Conservation (phyloP, 1,140 invertebrate species). For the Drosophila repleta region DNA sequence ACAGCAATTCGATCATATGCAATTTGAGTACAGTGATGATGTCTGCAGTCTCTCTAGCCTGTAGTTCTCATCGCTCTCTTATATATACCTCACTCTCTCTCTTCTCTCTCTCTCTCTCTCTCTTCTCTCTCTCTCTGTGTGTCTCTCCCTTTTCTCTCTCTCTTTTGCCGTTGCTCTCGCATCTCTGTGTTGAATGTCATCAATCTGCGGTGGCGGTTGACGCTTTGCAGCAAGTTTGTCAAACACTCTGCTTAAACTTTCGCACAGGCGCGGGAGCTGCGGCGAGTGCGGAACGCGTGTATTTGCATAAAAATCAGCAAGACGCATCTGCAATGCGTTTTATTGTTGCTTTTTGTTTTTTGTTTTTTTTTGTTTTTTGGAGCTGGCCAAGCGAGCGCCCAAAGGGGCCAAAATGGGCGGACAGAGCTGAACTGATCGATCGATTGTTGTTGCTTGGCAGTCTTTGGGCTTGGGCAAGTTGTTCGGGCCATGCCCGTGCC, state of each 20-base stretch:
- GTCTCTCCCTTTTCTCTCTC: background rate
- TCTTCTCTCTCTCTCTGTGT: background rate
- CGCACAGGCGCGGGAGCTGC: background rate
- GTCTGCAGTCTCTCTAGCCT: background rate
- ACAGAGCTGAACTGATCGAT: constrained; percentile 82
- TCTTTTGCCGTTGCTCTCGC: background rate
- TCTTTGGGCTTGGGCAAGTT: constrained; percentile 18
- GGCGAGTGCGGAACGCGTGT: background rate
- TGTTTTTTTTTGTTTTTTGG: constrained; percentile 4
- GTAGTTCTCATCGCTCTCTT: no score
- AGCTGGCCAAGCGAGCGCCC: constrained; percentile 27
- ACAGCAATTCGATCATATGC: background rate
- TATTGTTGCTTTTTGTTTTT: constrained; percentile 38
- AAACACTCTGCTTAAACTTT: constrained; percentile 48
- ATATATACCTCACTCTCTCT: no score
- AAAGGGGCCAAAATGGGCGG: constrained; percentile 82
- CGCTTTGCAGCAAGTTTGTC: constrained; percentile 58
- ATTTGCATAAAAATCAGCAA: constrained; percentile 71
- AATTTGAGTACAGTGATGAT: background rate
- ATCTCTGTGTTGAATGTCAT: constrained; percentile 43
- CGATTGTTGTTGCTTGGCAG: constrained; percentile 59
- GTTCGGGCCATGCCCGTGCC: constrained; percentile 1
- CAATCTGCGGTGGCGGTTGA: constrained; percentile 72
- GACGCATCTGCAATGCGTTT: constrained; percentile 44
- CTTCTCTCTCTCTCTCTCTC: background rate